Evolutionary conservation across 2,113 vertebrate species (phyloP).

Genomic region (Tor tambroides): DNA sequence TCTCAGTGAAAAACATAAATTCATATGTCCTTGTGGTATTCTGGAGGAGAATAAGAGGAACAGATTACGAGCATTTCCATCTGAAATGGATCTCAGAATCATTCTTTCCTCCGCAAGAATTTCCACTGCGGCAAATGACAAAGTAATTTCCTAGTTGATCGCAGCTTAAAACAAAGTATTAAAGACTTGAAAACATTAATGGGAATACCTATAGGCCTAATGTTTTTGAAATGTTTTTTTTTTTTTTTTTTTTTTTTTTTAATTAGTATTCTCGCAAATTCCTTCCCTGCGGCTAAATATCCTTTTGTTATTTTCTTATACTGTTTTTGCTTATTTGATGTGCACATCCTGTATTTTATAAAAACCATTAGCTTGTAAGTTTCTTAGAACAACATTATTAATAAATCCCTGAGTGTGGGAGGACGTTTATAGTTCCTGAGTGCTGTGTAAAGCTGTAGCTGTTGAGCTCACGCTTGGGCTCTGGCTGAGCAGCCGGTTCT

Average conservation of each 20-base stretch:
- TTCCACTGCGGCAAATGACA: conserved; percentile 51
- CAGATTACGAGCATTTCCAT: conserved; percentile 57
- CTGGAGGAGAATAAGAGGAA: conserved; percentile 50
- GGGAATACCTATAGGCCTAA: background rate
- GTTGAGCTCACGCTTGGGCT: conserved; percentile 8
- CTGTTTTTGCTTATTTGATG: background rate
- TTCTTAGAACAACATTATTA: conserved; percentile 13
- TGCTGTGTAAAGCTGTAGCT: background rate
- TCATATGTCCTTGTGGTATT: conserved; percentile 56
- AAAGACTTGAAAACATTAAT: conserved; percentile 31
- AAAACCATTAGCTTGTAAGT: background rate
- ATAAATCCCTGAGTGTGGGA: conserved; percentile 17
- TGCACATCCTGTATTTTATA: background rate
- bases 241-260: background rate
- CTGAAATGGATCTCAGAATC: conserved; percentile 51
- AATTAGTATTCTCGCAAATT: background rate
- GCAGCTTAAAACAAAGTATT: conserved; percentile 28
- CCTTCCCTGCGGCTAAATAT: background rate
- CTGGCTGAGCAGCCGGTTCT: conserved; percentile 14
- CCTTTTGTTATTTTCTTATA: background rate
- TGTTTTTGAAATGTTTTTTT: background rate
- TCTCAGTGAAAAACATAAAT: conserved; percentile 45
- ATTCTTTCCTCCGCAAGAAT: conserved; percentile 25
- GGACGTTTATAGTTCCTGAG: conserved; percentile 1
- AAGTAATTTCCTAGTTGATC: conserved; percentile 46